Percentiles rank a stretch among this genome's conserved stretches.
phyloP scores from a whole-genome alignment of 1,140 invertebrate genomes.

The Nixonia krombeini region DNA sequence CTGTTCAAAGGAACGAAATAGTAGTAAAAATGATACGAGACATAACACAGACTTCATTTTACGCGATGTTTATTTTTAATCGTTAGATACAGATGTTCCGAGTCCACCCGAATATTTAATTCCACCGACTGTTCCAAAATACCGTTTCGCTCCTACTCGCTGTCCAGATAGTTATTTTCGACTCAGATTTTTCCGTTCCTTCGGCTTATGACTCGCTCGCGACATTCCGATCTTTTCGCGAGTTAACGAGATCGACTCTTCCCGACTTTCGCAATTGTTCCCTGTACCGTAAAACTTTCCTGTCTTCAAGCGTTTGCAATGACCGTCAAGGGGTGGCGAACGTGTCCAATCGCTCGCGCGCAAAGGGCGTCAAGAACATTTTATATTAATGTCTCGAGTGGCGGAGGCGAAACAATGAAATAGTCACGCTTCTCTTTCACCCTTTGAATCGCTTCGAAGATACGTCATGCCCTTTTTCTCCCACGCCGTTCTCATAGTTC shows the following conservation, averaged over 20 bases:
- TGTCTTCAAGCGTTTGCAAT: conserved; percentile 33
- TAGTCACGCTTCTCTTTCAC: conserved; percentile 21
- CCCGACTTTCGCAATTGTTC: conserved; percentile 37
- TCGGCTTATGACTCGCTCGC: conserved; percentile 9
- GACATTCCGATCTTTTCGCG: conserved; percentile 4
- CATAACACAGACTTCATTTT: no score
- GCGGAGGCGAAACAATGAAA: conserved; percentile 38
- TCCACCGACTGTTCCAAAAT: no score
- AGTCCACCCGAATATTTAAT: no score
- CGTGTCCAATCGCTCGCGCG: conserved; percentile 39
- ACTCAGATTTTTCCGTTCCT: conserved; percentile 13
- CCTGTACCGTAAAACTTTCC: conserved; percentile 35
- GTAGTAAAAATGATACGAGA: no score
- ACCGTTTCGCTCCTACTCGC: conserved; percentile 18
- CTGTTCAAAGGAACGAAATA: no score
- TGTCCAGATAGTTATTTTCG: conserved; percentile 14
- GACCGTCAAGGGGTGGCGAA: conserved; percentile 34
- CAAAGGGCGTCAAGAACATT: neutral
- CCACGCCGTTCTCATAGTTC: no score
- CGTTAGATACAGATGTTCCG: no score
- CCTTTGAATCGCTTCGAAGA: no score
- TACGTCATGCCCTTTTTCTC: no score
- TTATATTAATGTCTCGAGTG: conserved; percentile 13
- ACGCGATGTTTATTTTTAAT: no score
- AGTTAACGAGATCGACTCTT: conserved; percentile 34